Percentiles rank a stretch among this genome's conserved stretches.
Conservation (phyloP, 92 coral and sea anemone species). For the Pocillopora grandis region DNA sequence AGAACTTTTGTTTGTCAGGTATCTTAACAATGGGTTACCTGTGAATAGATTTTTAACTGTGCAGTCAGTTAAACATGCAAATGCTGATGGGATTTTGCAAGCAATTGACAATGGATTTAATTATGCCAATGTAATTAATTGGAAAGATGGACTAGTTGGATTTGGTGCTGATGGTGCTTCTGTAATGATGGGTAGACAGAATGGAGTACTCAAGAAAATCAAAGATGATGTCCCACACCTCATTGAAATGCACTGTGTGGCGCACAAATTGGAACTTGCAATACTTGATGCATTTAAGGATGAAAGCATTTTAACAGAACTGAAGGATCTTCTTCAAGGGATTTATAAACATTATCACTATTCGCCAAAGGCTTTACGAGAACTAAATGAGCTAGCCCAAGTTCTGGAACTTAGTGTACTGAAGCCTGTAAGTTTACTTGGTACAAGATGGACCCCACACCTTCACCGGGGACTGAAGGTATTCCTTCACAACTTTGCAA, state of each 20-base stretch:
- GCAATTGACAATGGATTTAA: constrained; percentile 44
- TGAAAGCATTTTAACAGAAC: constrained; percentile 58
- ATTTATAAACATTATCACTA: constrained; percentile 52
- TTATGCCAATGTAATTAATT: constrained; percentile 43
- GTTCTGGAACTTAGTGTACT: constrained; percentile 57
- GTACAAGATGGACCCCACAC: constrained; percentile 48
- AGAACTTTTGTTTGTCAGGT: constrained; percentile 39
- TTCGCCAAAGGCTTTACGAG: constrained; percentile 47
- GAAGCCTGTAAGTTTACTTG: constrained; percentile 55
- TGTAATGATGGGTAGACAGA: constrained; percentile 46
- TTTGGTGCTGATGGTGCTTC: constrained; percentile 50
- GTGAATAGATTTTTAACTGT: constrained; percentile 49
- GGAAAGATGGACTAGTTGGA: constrained; percentile 60
- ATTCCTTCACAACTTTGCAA: constrained; percentile 50
- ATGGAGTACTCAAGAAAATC: constrained; percentile 59
- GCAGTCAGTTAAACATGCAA: constrained; percentile 48
- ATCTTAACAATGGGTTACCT: constrained; percentile 46
- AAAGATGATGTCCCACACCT: constrained; percentile 59
- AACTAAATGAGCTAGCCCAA: constrained; percentile 37
- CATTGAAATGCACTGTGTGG: constrained; percentile 61
- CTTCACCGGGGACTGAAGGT: constrained; percentile 51
- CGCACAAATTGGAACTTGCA: constrained; percentile 50
- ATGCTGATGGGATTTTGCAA: constrained; percentile 47
- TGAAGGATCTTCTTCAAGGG: constrained; percentile 54
- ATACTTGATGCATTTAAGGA: constrained; percentile 55